phyloP scores from a whole-genome alignment of 2,797 vertebrate genomes.

The Karalla daura region DNA sequence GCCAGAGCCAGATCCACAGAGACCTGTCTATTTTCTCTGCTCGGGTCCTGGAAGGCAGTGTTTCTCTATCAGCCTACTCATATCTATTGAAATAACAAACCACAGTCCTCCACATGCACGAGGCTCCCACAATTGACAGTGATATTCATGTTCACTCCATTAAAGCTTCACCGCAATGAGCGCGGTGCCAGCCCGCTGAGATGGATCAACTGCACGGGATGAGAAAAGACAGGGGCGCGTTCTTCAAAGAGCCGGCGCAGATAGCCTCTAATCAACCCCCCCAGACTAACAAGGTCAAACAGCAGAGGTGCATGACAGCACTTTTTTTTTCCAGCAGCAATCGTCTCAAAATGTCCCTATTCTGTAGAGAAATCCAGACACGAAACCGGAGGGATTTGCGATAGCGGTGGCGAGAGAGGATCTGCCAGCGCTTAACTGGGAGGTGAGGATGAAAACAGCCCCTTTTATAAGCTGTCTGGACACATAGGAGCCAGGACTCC shows the following conservation, averaged over 20 bases:
- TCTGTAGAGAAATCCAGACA: conserved; percentile 90
- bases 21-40: conserved; percentile 78
- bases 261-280: conserved; percentile 74
- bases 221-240: conserved; percentile 69
- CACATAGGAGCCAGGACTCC: conserved; percentile 83
- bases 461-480: conserved; percentile 91
- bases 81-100: conserved; percentile 81
- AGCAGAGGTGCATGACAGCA: conserved; percentile 77
- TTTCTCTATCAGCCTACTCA: conserved; percentile 75
- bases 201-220: conserved; percentile 74
- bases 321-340: conserved; percentile 81
- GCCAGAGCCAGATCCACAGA: conserved; percentile 73
- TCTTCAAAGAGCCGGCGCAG: conserved; percentile 72
- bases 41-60: conserved; percentile 61
- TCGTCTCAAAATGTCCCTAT: conserved; percentile 83
- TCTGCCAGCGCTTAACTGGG: conserved; percentile 85
- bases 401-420: conserved; percentile 89
- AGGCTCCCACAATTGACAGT: conserved; percentile 70
- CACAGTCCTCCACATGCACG: conserved; percentile 58
- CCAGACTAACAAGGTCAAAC: conserved; percentile 78
- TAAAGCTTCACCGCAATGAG: conserved; percentile 67
- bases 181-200: conserved; percentile 78
- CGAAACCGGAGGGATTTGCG: conserved; percentile 86
- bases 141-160: conserved; percentile 80
- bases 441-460: conserved; percentile 90